phyloP scores from a whole-genome alignment of 2,888 invertebrate genomes.

The Digitonthophagus gazella region DNA sequence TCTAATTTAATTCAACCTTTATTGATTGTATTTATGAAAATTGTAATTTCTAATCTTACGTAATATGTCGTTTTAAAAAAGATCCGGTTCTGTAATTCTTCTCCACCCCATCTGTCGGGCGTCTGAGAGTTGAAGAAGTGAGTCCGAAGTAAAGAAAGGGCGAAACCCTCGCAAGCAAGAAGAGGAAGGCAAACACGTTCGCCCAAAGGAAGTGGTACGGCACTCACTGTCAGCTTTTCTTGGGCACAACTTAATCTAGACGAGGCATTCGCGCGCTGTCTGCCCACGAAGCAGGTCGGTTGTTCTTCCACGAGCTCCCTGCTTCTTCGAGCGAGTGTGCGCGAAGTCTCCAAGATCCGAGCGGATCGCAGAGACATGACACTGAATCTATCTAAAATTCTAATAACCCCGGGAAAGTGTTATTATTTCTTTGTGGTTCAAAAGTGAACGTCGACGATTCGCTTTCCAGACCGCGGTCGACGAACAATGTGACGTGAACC shows the following conservation, averaged over 20 bases:
- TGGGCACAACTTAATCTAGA: slow-evolving; percentile 50
- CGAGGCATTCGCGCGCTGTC: slow-evolving; percentile 42
- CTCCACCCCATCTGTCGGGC: background rate
- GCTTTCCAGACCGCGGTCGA: background rate
- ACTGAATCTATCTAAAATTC: background rate
- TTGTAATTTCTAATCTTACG: too few relatives aligned
- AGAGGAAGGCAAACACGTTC: slow-evolving; percentile 9
- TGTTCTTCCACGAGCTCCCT: slow-evolving; percentile 8
- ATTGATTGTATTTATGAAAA: too few relatives aligned
- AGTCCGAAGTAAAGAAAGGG: slow-evolving; percentile 38
- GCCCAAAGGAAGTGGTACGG: slow-evolving; percentile 26
- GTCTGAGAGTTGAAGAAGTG: slow-evolving; percentile 33
- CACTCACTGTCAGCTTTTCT: slow-evolving; percentile 45
- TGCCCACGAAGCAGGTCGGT: slow-evolving; percentile 36
- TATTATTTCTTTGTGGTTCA: background rate
- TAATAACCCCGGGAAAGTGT: background rate
- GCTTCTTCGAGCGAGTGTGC: background rate
- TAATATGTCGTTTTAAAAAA: too few relatives aligned
- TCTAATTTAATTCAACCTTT: too few relatives aligned
- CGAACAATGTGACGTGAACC: background rate
- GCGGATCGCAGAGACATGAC: background rate
- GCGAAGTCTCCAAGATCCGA: background rate
- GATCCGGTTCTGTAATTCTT: background rate
- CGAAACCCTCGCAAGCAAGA: slow-evolving; percentile 34
- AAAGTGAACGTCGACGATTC: background rate